phyloP scores from a whole-genome alignment of 2,113 vertebrate species.

The Elaphurus davidianus region DNA sequence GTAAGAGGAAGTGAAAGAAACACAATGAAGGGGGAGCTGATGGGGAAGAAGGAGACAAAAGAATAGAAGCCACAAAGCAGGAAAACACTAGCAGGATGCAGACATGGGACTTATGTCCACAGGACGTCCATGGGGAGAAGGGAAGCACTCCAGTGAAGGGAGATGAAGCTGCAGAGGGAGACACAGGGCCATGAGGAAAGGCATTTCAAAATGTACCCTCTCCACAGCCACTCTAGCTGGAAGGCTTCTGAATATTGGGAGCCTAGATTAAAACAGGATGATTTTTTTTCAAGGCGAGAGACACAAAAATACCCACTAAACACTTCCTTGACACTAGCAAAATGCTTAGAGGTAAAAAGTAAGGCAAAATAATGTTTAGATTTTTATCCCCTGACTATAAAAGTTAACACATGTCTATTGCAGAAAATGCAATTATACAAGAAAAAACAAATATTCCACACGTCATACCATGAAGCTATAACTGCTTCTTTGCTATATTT shows the following conservation, averaged over 20 bases:
- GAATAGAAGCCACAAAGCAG: background rate
- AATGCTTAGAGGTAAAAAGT: background rate
- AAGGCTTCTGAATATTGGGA: background rate
- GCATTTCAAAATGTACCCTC: background rate
- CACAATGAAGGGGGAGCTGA: background rate
- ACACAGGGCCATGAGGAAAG: background rate
- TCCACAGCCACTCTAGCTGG: background rate
- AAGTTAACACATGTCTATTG: background rate
- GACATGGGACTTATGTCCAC: background rate
- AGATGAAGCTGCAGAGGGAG: background rate
- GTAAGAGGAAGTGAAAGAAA: background rate
- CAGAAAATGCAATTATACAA: conserved; percentile 6
- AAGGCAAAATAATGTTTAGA: background rate
- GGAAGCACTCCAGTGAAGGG: background rate
- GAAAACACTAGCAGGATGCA: background rate
- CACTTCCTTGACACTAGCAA: background rate
- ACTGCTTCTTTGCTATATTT: background rate
- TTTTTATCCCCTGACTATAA: background rate
- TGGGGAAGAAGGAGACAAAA: conserved; percentile 21
- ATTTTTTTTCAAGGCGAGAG: background rate
- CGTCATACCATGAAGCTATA: background rate
- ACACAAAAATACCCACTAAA: background rate
- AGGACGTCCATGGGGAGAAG: background rate
- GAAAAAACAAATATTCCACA: background rate
- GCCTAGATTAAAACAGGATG: background rate